These are phyloP conservation scores for Elephantulus edwardii DNA, from an alignment of 2,113 vertebrate genomes.

Conservation along the genomic window DNA sequence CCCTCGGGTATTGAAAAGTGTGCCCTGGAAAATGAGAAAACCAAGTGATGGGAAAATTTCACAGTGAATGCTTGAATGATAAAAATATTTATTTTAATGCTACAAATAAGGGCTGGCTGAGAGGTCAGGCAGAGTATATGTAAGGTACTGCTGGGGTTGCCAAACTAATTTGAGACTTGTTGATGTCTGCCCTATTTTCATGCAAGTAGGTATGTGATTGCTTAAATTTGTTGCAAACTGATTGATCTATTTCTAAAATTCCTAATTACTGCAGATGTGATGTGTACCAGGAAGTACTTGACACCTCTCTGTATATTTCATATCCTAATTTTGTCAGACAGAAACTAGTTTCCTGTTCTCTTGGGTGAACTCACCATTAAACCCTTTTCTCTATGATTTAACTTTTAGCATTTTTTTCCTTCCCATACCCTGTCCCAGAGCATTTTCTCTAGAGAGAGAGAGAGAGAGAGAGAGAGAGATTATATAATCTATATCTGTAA, in stretches of 20 bases:
- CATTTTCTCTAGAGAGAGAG: too few relatives aligned
- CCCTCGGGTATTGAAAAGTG: slow-evolving; percentile 24
- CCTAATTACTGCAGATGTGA: neutral
- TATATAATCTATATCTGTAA: neutral
- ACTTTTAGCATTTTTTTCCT: neutral
- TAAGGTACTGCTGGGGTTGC: neutral
- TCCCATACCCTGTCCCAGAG: neutral
- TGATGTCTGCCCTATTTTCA: neutral
- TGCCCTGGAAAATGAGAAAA: slow-evolving; percentile 56
- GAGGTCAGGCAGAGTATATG: neutral
- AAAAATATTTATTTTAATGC: slow-evolving; percentile 56
- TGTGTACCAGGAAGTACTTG: neutral
- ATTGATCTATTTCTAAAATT: neutral
- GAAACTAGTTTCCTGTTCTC: neutral
- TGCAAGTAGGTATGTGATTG: neutral
- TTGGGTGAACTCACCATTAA: neutral
- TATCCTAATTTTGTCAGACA: neutral
- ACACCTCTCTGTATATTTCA: neutral
- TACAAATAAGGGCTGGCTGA: neutral
- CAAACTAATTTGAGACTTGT: slow-evolving; percentile 17
- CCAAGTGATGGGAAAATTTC: slow-evolving; percentile 55
- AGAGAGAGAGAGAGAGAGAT: too few relatives aligned
- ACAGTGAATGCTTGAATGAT: slow-evolving; percentile 18
- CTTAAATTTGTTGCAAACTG: neutral
- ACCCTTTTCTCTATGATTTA: neutral